Evolutionary conservation across 2,888 invertebrate species (phyloP).

Genomic region (Galerucella calmariensis): DNA sequence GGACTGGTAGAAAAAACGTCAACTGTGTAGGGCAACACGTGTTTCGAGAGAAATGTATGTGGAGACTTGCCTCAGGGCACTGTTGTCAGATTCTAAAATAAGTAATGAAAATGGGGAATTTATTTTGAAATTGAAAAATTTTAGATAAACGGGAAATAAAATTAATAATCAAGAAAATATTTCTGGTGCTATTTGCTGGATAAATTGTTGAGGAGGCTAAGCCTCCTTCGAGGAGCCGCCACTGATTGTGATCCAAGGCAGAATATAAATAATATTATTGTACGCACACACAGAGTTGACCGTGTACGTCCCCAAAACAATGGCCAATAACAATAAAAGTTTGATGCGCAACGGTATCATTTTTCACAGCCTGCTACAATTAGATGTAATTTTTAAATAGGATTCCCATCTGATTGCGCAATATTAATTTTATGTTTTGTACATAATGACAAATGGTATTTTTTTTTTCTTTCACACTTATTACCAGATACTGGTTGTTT

Average conservation of each 20-base stretch:
- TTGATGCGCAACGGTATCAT: slow-evolving; percentile 43
- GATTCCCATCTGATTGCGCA: slow-evolving; percentile 43
- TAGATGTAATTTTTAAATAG: slow-evolving; percentile 42
- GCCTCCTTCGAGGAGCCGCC: no score
- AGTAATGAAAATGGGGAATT: no score
- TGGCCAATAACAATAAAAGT: slow-evolving; percentile 45
- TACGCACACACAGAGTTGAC: slow-evolving; percentile 35
- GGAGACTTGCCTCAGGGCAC: no score
- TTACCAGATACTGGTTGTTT: slow-evolving; percentile 23
- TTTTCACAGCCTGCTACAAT: slow-evolving; percentile 45
- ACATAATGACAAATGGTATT: slow-evolving; percentile 41
- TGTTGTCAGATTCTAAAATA: no score
- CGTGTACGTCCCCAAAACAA: slow-evolving; percentile 44
- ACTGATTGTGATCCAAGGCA: slow-evolving; percentile 35
- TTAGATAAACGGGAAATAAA: no score
- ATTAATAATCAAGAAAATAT: no score
- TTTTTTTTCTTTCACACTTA: slow-evolving; percentile 33
- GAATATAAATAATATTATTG: slow-evolving; percentile 43
- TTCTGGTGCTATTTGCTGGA: no score
- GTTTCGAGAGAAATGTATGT: no score
- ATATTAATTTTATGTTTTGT: slow-evolving; percentile 40
- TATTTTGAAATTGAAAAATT: no score
- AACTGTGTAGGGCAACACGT: no score
- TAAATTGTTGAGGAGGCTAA: no score
- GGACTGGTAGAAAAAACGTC: no score